Percentiles rank a stretch among this genome's conserved stretches.
Conservation (phyloP, 2,113 vertebrate species). For the Oostethus manadensis region DNA sequence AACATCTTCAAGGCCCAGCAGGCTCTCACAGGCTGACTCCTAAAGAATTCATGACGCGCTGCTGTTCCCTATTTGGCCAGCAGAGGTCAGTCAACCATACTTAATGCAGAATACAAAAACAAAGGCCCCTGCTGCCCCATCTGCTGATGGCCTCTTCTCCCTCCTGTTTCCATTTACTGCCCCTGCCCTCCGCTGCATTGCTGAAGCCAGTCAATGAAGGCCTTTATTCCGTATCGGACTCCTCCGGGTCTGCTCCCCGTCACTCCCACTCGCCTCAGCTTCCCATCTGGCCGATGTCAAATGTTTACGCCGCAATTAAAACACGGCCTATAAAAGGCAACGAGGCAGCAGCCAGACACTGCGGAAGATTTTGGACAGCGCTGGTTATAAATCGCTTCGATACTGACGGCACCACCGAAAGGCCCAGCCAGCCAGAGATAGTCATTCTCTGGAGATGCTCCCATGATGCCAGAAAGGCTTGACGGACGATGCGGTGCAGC, state of each 20-base stretch:
- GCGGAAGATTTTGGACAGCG: conserved; percentile 17
- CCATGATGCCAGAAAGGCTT: too few relatives aligned
- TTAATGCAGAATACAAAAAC: conserved; percentile 20
- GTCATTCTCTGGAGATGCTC: too few relatives aligned
- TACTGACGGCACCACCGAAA: conserved; percentile 41
- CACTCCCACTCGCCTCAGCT: conserved; percentile 20
- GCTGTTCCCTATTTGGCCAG: conserved; percentile 48
- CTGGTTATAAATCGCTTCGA: conserved; percentile 72
- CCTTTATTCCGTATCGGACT: background rate
- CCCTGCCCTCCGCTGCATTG: background rate
- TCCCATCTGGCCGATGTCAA: conserved; percentile 52
- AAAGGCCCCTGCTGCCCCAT: conserved; percentile 39
- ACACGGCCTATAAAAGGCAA: conserved; percentile 78
- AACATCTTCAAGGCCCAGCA: conserved; percentile 44
- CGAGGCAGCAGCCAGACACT: conserved; percentile 63
- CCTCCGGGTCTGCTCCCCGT: background rate
- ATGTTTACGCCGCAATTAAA: conserved; percentile 75
- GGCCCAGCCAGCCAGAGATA: background rate
- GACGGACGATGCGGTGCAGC: too few relatives aligned
- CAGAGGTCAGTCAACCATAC: conserved; percentile 53
- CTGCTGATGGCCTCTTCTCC: conserved; percentile 21
- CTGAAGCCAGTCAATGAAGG: too few relatives aligned
- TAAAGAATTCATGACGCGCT: conserved; percentile 32
- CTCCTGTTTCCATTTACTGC: conserved; percentile 18
- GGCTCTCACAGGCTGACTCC: conserved; percentile 31